Base-by-base conservation (phyloP, 2,113 vertebrate genomes). In the Passer montanus region DNA sequence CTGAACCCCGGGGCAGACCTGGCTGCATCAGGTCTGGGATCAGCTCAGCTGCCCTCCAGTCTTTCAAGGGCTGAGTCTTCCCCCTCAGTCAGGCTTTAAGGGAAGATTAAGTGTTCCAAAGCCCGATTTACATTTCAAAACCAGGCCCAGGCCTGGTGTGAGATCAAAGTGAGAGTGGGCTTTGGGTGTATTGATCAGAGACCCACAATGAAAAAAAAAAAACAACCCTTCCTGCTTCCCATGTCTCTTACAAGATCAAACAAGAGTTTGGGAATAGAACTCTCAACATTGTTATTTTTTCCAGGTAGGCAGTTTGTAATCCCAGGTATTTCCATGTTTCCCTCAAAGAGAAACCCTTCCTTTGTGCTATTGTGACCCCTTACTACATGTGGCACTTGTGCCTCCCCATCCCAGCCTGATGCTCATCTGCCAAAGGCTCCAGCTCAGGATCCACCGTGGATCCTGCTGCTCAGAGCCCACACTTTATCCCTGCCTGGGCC, bases 71-170 rank as follows among this genome's bases (percentile, higher is more conserved):
- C 66, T 39, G 55, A 80, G 53, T 93, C 44, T 76, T 28, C 33
- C 35, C 59, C 27, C 47, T 72, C 28, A 41, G 26, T 43, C 52
- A 56, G 67, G 90, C 67, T 94, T 93, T 66, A 95, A 72, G 53
- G 64, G 41, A 59, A 95, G 95, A 96, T 97, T 96, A 96, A 67
- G n/a, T 53, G 77, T 90, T 96, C 84, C 81, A 58, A 93, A 94
- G 75, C 52, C n/a, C 17, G 4, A 94, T 97, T 97, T 97, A 47
- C 96, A 96, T 84, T 97, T 97, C 96, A 97, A 94, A 96, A 95
- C 33, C n/a, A 77, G 89, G 26, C 68, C 86, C 11, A n/a, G 77
- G 84, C 53, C 88, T 84, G 78, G 63, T 72, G 43, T 46, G 62
- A 84, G 94, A 96, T 97, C 94, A 92, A 96, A 96, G 93, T 28